A percentile compares a stretch with the other conserved stretches of the same genome.
phyloP scores from a whole-genome alignment of 2,797 vertebrate genomes.

The Hyperoplus immaculatus region DNA sequence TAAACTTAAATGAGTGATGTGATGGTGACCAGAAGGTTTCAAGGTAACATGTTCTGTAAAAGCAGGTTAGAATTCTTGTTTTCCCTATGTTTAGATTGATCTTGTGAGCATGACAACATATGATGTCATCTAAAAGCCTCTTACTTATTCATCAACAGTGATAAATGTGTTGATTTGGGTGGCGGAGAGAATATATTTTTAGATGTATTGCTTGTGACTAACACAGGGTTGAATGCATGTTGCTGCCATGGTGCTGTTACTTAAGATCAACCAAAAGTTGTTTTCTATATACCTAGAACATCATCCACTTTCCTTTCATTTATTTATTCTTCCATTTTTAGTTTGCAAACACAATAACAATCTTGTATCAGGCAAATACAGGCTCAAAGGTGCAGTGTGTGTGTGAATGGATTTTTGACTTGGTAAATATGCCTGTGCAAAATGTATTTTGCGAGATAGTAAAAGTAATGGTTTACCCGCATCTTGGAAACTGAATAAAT shows the following conservation, averaged over 20 bases:
- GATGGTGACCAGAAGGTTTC: background rate
- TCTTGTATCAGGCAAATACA: background rate
- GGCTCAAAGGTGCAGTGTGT: too few relatives aligned
- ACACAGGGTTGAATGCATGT: background rate
- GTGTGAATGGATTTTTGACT: background rate
- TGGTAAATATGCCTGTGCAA: background rate
- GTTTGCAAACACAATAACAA: background rate
- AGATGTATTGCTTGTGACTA: background rate
- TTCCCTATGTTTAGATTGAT: background rate
- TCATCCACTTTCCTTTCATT: background rate
- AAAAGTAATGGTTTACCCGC: too few relatives aligned
- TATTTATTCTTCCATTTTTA: background rate
- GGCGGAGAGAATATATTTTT: constrained; percentile 11
- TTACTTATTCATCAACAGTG: background rate
- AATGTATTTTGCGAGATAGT: background rate
- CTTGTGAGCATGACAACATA: background rate
- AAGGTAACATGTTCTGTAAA: background rate
- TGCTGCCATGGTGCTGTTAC: background rate
- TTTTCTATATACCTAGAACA: background rate
- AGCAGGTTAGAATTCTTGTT: background rate
- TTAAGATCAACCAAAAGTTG: background rate
- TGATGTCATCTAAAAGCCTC: constrained; percentile 20
- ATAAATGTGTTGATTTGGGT: constrained; percentile 14
- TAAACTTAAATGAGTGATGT: too few relatives aligned
- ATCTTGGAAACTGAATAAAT: background rate